phyloP scores from a whole-genome alignment of 2,888 invertebrate species.

The Cheilosia soror region DNA sequence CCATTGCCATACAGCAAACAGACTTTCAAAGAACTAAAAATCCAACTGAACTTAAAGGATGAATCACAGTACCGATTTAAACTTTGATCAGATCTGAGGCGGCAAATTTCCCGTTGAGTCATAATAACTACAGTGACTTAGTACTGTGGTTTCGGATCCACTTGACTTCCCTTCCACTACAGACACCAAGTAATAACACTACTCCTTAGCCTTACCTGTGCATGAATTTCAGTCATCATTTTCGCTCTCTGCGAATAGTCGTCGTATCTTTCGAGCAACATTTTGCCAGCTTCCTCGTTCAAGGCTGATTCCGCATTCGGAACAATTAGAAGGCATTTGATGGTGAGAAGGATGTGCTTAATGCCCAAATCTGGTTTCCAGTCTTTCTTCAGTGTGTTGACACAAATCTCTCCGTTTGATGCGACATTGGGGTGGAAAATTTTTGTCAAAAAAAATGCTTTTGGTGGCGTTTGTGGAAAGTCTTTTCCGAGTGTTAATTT shows the following conservation, averaged over 20 bases:
- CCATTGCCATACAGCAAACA: too few relatives aligned
- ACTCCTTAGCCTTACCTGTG: constrained; percentile 85
- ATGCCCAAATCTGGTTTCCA: constrained; percentile 98
- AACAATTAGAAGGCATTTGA: constrained; percentile 97
- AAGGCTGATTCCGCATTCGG: constrained; percentile 98
- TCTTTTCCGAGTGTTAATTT: constrained; percentile 95
- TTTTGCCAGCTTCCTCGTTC: constrained; percentile 98
- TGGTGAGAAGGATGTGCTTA: constrained; percentile 95
- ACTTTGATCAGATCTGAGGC: too few relatives aligned
- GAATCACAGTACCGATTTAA: too few relatives aligned
- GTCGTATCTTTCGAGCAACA: constrained; percentile 95
- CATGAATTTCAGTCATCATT: constrained; percentile 97
- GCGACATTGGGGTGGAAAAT: constrained; percentile 99
- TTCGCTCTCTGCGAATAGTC: constrained; percentile 95
- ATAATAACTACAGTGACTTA: too few relatives aligned
- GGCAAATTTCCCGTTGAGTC: too few relatives aligned
- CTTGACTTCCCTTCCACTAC: background rate
- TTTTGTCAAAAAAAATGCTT: constrained; percentile 96
- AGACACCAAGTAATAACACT: background rate
- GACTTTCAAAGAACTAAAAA: too few relatives aligned
- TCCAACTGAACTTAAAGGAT: too few relatives aligned
- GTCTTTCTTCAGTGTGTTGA: constrained; percentile 97
- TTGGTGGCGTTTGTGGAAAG: constrained; percentile 96
- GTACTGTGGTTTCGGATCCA: too few relatives aligned
- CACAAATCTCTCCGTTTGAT: constrained; percentile 97